Conservation (phyloP, 92 coral and sea anemone species). For the Actinostola sp. region DNA sequence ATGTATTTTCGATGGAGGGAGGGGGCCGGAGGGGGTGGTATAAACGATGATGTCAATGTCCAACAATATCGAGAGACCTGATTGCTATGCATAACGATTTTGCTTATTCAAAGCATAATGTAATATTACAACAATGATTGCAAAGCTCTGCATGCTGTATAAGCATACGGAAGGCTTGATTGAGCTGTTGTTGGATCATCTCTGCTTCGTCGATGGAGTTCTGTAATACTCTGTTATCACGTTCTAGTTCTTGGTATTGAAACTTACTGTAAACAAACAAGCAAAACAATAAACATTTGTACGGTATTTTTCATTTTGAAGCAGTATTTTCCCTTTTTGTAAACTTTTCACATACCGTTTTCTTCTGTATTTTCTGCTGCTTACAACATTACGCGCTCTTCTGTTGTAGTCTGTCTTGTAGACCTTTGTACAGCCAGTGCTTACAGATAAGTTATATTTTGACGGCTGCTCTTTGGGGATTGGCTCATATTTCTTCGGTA, state of each 20-base stretch:
- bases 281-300: too few relatives aligned
- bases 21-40: too few relatives aligned
- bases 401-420: constrained; percentile 85
- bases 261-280: constrained; percentile 56
- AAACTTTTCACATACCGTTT: constrained; percentile 48
- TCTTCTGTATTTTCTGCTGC: constrained; percentile 89
- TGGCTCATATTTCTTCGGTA: constrained; percentile 6
- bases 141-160: constrained; percentile 89
- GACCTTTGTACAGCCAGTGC: constrained; percentile 43
- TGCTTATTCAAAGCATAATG: constrained; percentile 61
- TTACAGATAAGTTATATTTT: constrained; percentile 17
- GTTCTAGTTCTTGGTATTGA: constrained; percentile 71
- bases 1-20: too few relatives aligned
- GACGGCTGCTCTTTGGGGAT: background rate
- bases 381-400: constrained; percentile 84
- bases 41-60: too few relatives aligned
- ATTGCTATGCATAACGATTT: background rate
- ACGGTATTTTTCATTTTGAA: too few relatives aligned
- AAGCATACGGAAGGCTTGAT: constrained; percentile 74
- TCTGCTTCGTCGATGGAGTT: constrained; percentile 74
- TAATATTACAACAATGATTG: constrained; percentile 67
- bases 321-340: background rate
- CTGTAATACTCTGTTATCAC: constrained; percentile 68
- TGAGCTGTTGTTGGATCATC: constrained; percentile 62
- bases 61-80: background rate